Percentiles rank a stretch among this genome's conserved stretches.
phyloP scores from a whole-genome alignment of 2,113 vertebrate genomes.

The Pipra filicauda region DNA sequence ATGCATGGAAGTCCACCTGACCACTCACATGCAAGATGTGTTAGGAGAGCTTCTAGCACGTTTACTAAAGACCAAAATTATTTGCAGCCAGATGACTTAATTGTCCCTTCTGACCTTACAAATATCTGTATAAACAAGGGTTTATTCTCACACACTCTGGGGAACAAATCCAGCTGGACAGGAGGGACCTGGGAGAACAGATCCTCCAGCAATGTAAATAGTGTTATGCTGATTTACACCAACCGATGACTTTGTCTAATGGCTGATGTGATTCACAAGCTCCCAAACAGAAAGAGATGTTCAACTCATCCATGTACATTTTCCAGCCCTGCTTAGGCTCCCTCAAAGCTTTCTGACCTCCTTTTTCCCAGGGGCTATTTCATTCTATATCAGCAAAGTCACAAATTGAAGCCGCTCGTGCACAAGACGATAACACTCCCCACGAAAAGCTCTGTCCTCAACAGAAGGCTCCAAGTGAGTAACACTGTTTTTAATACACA shows the following conservation, averaged over 20 bases:
- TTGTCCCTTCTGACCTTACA: conserved; percentile 25
- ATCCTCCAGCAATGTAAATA: neutral
- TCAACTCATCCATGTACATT: neutral
- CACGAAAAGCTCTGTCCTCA: neutral
- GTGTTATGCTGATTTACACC: neutral
- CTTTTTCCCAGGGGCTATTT: neutral
- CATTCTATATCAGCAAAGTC: neutral
- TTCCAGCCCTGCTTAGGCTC: neutral
- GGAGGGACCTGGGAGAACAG: neutral
- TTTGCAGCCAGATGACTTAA: conserved; percentile 31
- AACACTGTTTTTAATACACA: neutral
- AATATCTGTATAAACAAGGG: conserved; percentile 26
- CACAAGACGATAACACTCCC: neutral
- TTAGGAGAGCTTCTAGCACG: neutral
- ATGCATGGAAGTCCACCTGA: neutral
- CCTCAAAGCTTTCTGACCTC: neutral
- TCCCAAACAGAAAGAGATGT: neutral
- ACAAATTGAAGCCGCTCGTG: neutral
- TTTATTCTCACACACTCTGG: conserved; percentile 21
- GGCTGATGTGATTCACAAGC: neutral
- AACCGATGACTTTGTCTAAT: neutral
- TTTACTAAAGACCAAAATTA: neutral
- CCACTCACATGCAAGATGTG: neutral
- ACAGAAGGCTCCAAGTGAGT: neutral
- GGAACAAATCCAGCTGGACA: conserved; percentile 23